These are phyloP conservation scores for Sinopyrophorus schimmeli DNA, from an alignment of 2,888 invertebrate genomes.

Conservation along the genomic window DNA sequence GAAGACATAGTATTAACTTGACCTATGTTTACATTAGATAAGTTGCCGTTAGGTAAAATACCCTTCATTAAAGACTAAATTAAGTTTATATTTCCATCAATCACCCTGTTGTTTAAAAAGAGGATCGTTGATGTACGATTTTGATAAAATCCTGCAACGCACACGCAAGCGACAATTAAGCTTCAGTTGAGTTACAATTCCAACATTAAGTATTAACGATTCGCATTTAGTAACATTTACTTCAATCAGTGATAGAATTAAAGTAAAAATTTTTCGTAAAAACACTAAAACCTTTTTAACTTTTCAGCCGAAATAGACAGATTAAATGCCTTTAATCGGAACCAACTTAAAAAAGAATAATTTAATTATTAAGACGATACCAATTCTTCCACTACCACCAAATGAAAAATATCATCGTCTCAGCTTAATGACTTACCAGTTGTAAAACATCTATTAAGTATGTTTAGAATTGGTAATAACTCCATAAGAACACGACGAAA, in stretches of 20 bases:
- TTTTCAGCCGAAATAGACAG: neutral
- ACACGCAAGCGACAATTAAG: constrained; percentile 15
- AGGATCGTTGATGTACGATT: constrained; percentile 13
- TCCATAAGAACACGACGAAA: constrained; percentile 3
- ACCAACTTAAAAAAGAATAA: neutral
- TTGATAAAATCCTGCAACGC: constrained; percentile 11
- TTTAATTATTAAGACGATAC: no score
- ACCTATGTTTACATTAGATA: no score
- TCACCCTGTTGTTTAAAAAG: constrained; percentile 5
- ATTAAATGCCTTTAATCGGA: constrained; percentile 6
- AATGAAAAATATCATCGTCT: no score
- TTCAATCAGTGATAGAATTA: no score
- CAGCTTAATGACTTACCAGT: neutral
- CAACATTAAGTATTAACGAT: no score
- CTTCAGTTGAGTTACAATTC: constrained; percentile 1
- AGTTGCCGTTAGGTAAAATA: constrained; percentile 4
- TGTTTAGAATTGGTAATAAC: constrained; percentile 11
- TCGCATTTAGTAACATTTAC: no score
- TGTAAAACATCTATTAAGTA: constrained; percentile 4
- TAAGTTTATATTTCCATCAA: constrained; percentile 11
- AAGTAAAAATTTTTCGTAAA: no score
- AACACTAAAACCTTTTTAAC: no score
- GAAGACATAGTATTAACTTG: no score
- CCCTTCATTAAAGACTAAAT: constrained; percentile 1
- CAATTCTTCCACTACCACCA: no score